Evolutionary conservation across 2,113 vertebrate species (phyloP), one percentile per base, ranked within the genome.

Genomic region (Heteronetta atricapilla): DNA sequence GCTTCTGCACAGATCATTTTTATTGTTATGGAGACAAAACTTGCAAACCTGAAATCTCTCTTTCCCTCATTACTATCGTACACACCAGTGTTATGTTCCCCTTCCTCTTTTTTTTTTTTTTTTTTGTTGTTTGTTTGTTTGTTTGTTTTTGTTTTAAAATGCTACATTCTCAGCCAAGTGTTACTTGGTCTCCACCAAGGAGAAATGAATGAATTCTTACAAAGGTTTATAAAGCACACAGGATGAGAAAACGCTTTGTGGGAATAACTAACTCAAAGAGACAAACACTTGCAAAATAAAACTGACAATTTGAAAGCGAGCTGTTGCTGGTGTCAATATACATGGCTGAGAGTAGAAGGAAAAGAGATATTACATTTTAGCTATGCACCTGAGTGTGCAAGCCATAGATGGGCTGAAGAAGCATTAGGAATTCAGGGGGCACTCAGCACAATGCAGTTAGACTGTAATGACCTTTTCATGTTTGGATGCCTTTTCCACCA

Each of bases 1-100:
- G 60, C 21, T 75, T 84, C 80, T 67, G 48, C 22, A 86, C 20
- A 59, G 40, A 83, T 40, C 0, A n/a, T 81, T 94, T 80, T 90
- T 83, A 83, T 38, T 86, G 46, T 11, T 72, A 18, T n/a, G 11
- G 21, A 90, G 23, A 68, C 48, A 92, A 79, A 72, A 48, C 8
- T 40, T 88, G 46, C 46, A 86, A 91, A 89, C 20, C 21, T 81
- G 42, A 93, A 86, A 58, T 84, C 42, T 92, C 44, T 29, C 56
- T 64, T 91, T 78, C 56, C 86, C n/a, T 90, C 20, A 38, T 34
- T 86, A 52, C 22, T 73, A 40, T 18, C 48, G 29, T 21, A 8
- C 31, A 74, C 48, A 64, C 28, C 26, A 48, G 17, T 25, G 60
- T 20, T 4, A n/a, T 7, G 9, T 10, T 60, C 42, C 31, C 11